These are phyloP conservation scores for Trematomus bernacchii DNA, from an alignment of 2,797 vertebrate species.

Conservation along the genomic window DNA sequence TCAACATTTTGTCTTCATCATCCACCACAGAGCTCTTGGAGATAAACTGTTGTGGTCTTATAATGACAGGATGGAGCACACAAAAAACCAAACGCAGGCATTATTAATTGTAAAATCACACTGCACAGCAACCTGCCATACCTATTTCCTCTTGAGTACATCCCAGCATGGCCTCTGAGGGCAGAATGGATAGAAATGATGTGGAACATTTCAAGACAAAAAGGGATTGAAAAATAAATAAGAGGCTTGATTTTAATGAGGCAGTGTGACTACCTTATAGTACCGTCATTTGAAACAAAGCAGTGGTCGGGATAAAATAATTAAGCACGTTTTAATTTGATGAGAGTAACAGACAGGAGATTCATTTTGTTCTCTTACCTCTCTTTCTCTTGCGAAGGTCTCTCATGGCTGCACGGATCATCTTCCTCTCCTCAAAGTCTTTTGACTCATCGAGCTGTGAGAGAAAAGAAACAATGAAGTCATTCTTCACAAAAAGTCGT, in stretches of 20 bases:
- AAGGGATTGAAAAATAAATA: background rate
- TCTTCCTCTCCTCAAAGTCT: constrained; percentile 94
- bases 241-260: background rate
- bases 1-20: constrained; percentile 34
- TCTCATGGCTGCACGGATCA: constrained; percentile 96
- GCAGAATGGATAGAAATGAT: constrained; percentile 61
- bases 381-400: constrained; percentile 96
- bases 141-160: constrained; percentile 85
- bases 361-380: constrained; percentile 84
- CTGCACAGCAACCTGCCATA: constrained; percentile 75
- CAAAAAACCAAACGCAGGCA: constrained; percentile 64
- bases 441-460: constrained; percentile 91
- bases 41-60: constrained; percentile 24
- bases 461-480: constrained; percentile 39
- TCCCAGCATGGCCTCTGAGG: constrained; percentile 84
- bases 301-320: background rate
- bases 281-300: constrained; percentile 8
- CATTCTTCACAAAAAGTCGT: constrained; percentile 27
- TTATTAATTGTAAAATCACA: constrained; percentile 54
- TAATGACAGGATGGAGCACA: constrained; percentile 47
- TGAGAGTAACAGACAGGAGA: background rate
- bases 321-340: background rate
- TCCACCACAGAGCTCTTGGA: constrained; percentile 26
- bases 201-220: constrained; percentile 6
- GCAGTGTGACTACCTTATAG: background rate